Conservation (phyloP, 2,113 vertebrate species). For the Callaeas wilsoni region DNA sequence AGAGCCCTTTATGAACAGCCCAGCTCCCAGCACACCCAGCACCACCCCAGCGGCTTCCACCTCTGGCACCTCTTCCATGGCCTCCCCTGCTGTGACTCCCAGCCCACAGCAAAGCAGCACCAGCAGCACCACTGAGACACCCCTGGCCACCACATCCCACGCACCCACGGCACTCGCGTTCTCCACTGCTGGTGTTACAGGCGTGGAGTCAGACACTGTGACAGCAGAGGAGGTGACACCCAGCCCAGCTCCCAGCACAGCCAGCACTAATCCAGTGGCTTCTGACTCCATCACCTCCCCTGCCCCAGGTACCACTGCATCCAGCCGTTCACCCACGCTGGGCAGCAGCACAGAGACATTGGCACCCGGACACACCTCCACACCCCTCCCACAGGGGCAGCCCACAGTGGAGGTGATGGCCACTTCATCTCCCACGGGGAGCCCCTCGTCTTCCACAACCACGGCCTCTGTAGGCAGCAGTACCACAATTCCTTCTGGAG, state of each 20-base stretch:
- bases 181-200: neutral
- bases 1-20: no score
- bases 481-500: fast-evolving
- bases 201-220: fast-evolving
- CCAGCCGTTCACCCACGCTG: fast-evolving
- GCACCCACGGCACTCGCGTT: no score
- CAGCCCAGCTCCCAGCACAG: neutral
- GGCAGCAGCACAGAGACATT: fast-evolving
- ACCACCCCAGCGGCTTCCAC: no score
- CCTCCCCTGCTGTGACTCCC: no score
- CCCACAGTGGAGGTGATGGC: fast-evolving
- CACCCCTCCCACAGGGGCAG: neutral
- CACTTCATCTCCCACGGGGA: fast-evolving
- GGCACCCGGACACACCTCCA: fast-evolving
- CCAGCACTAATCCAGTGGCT: fast-evolving
- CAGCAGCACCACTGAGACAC: no score
- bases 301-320: fast-evolving
- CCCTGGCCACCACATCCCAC: no score
- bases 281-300: neutral
- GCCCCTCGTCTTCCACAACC: fast-evolving
- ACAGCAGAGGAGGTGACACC: fast-evolving
- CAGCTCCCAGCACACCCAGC: no score
- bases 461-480: fast-evolving
- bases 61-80: no score
- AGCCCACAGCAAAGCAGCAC: no score